phyloP scores from a whole-genome alignment of 2,113 vertebrate genomes.

The Cepphus grylle region DNA sequence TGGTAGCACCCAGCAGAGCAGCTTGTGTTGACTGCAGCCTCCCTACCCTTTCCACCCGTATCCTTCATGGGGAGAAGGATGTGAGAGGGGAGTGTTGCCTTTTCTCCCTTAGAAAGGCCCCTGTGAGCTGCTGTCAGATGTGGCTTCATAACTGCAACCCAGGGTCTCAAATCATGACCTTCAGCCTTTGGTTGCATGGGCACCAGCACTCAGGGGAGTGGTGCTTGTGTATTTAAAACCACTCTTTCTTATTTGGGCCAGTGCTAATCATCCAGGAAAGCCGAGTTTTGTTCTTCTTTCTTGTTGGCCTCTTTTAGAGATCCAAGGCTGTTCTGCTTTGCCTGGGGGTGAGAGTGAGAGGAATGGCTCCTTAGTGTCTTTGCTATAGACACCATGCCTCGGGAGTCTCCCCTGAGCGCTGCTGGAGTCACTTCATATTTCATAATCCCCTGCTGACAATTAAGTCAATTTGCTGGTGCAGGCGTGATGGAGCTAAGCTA shows the following conservation, averaged over 20 bases:
- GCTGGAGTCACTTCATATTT: conserved; percentile 52
- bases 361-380: conserved; percentile 27
- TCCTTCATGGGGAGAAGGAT: not conserved
- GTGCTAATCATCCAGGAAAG: not conserved
- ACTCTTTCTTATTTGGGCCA: not conserved
- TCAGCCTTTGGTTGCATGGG: not conserved
- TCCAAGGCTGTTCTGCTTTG: not conserved
- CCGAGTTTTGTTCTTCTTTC: not conserved
- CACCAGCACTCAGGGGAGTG: not conserved
- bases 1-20: not conserved
- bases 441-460: conserved; percentile 55
- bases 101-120: not conserved
- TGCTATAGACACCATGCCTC: not conserved
- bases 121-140: not conserved
- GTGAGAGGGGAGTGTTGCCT: not conserved
- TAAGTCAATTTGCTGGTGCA: conserved; percentile 61
- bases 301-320: not conserved
- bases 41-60: not conserved
- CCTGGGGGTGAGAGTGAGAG: not conserved
- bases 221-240: not conserved
- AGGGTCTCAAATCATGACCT: not conserved
- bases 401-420: not conserved
- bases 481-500: conserved; percentile 54
- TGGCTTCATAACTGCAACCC: not conserved
- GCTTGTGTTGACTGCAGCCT: not conserved